phyloP scores from a whole-genome alignment of 2,797 vertebrate genomes.

The Malurus splendens region DNA sequence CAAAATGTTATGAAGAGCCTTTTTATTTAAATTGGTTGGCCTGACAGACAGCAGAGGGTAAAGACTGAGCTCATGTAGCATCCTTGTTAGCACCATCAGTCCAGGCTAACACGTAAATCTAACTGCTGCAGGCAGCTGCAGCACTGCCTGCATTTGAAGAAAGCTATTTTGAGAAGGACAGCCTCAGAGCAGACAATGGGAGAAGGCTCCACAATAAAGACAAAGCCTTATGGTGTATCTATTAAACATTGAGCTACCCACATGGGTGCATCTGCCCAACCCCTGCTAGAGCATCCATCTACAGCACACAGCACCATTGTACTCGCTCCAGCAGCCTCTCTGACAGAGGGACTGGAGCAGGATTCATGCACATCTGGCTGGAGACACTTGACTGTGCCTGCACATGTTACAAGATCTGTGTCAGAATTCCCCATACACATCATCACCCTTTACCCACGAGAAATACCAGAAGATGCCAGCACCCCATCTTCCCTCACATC shows the following conservation, averaged over 20 bases:
- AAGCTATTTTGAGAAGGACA: background rate
- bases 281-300: rapidly evolving
- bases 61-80: background rate
- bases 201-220: background rate
- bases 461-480: background rate
- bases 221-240: background rate
- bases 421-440: background rate
- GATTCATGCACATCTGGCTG: background rate
- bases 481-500: background rate
- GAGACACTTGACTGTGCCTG: rapidly evolving
- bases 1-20: background rate
- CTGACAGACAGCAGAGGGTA: background rate
- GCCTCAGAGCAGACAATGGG: background rate
- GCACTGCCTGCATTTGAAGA: background rate
- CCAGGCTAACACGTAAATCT: background rate
- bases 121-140: background rate
- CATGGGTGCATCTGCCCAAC: background rate
- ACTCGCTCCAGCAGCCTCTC: rapidly evolving
- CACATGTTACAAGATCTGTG: background rate
- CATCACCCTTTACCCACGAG: background rate
- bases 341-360: background rate
- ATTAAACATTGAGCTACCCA: background rate
- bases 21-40: background rate
- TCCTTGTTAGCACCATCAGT: background rate
- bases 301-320: background rate